Evolutionary conservation across 2,113 vertebrate genomes (phyloP).

Genomic region (Poeciliopsis occidentalis): DNA sequence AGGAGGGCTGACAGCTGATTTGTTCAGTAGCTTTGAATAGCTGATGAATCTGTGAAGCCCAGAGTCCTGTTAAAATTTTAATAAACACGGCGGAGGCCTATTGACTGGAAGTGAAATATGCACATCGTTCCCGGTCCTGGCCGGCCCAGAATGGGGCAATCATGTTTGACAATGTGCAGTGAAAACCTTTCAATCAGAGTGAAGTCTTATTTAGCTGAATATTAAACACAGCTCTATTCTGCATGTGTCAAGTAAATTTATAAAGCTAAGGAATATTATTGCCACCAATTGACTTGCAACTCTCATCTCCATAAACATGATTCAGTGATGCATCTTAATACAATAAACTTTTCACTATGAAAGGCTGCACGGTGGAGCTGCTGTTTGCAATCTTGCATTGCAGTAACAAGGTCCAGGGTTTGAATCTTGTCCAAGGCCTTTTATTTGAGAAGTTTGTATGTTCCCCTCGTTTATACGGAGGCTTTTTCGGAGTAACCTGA

Average conservation of each 20-base stretch:
- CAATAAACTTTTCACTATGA: conserved; percentile 16
- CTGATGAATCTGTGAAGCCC: conserved; percentile 82
- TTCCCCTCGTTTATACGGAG: neutral
- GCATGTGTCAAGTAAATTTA: conserved; percentile 75
- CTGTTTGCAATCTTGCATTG: neutral
- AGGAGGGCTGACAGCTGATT: conserved; percentile 72
- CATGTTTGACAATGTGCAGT: conserved; percentile 83
- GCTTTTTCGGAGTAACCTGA: neutral
- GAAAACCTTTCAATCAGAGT: conserved; percentile 79
- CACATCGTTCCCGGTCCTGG: conserved; percentile 73
- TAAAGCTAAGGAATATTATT: conserved; percentile 76
- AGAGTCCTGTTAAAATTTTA: conserved; percentile 85
- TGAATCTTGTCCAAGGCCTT: neutral
- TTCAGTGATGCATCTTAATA: conserved; percentile 59
- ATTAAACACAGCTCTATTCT: conserved; percentile 79
- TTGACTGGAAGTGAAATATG: conserved; percentile 85
- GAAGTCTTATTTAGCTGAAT: conserved; percentile 77
- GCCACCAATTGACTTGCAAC: conserved; percentile 70
- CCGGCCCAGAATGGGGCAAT: conserved; percentile 76
- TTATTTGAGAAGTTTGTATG: neutral
- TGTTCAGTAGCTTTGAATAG: conserved; percentile 82
- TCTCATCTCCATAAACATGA: conserved; percentile 73
- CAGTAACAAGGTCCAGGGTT: neutral
- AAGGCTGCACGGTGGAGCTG: neutral
- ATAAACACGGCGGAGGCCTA: conserved; percentile 85